Evolutionary conservation across 2,113 vertebrate species (phyloP), one percentile per base, ranked within the genome.

Genomic region (Forbesichthys agassizii): DNA sequence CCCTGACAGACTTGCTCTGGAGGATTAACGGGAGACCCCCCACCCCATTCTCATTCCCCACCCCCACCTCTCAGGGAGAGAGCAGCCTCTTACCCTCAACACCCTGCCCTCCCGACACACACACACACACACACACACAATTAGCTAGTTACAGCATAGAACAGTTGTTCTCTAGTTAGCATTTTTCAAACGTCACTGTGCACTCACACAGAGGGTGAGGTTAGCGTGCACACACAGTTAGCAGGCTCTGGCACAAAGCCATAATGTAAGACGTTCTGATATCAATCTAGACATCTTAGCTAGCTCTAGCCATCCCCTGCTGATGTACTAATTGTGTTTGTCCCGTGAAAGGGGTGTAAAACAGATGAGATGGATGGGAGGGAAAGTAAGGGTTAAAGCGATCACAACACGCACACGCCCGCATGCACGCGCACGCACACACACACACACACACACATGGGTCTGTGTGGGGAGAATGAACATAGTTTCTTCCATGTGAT

Each of bases 21-120:
- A 52, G 77, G 80, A 88, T 88, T 88, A 88, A 75, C 18, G 33
- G 48, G 54, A 18, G 68, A 69, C 66, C 66, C 69, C 20, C 20
- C 20, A 20, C 20, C 20, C 20, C 20, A 1, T 20, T 20, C 20
- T 1, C 20, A 20, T 20, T 20, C 20, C 47, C 55, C 54, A 20
- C 42, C 52, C 36, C 18, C 14, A 71, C 55, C 20, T 20, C 20
- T 59, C 71, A 18, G 5, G n/a, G 18, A 18, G 20, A 54, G 52
- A 57, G 55, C 7, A 57, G 55, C 18, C 56, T 4, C 27, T 58
- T 33, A 60, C 33, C 58, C 33, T 42, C 33, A 36, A 46, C 58
- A 60, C 14, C 58, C 58, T 60, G 58, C 58, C 5, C 9, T 54
- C 8, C 48, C 11, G 13, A 9, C 42, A 20, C 20, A 20, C 20